Percentiles rank a stretch among this genome's conserved stretches.
These are phyloP conservation scores for Drosophila bipectinata DNA, from an alignment of 1,140 invertebrate species.

Conservation along the genomic window DNA sequence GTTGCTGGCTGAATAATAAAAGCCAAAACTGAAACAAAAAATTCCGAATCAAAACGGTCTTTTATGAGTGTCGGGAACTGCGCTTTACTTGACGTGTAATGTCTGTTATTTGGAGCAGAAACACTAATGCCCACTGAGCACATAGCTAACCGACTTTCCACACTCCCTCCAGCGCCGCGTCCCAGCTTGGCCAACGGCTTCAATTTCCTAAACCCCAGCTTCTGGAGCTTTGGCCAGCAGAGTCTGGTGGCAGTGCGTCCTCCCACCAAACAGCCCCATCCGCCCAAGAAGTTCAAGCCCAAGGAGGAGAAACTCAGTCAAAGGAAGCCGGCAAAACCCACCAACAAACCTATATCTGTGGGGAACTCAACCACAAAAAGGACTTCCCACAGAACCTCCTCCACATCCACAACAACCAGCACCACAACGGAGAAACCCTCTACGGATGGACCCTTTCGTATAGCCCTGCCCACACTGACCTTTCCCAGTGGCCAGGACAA, in stretches of 20 bases:
- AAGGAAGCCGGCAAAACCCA: constrained; percentile 63
- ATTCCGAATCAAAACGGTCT: constrained; percentile 38
- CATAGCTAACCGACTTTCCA: constrained; percentile 44
- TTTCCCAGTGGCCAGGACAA: constrained; percentile 69
- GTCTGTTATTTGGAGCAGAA: constrained; percentile 77
- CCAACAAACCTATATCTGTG: constrained; percentile 34
- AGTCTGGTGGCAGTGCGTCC: constrained; percentile 59
- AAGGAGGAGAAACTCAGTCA: constrained; percentile 83
- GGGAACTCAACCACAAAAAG: constrained; percentile 17
- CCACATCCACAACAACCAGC: constrained; percentile 71
- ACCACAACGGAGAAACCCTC: constrained; percentile 52
- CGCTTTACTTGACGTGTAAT: constrained; percentile 73
- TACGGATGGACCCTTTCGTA: constrained; percentile 74
- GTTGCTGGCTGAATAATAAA: constrained; percentile 9
- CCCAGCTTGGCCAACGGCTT: constrained; percentile 69
- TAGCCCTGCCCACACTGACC: constrained; percentile 78
- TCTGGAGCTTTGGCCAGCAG: constrained; percentile 69
- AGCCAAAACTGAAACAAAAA: constrained; percentile 24
- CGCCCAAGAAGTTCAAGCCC: constrained; percentile 84
- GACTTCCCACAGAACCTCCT: background rate
- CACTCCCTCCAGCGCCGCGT: constrained; percentile 57
- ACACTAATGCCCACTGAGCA: constrained; percentile 64
- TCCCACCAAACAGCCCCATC: constrained; percentile 70
- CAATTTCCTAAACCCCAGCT: constrained; percentile 66
- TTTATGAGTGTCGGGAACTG: constrained; percentile 66